A percentile compares a stretch with the other conserved stretches of the same genome.
These are phyloP conservation scores for Calidris pygmaea DNA, from an alignment of 2,113 vertebrate genomes.

Conservation along the genomic window DNA sequence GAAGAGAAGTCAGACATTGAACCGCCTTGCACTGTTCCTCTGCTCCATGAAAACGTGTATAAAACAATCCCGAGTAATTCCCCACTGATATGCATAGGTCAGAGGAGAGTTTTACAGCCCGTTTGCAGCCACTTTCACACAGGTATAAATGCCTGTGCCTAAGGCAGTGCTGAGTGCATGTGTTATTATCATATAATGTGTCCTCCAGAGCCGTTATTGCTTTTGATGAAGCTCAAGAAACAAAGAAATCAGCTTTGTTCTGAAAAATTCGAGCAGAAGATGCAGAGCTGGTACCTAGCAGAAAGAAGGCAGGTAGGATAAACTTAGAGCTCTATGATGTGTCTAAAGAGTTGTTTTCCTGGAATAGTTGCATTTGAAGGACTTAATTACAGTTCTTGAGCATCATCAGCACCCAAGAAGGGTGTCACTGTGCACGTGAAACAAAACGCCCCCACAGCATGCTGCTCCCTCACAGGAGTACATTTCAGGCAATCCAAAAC, in stretches of 20 bases:
- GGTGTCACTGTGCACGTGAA: neutral
- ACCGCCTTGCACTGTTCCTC: neutral
- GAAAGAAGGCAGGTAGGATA: neutral
- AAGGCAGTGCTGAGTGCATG: neutral
- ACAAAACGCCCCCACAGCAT: neutral
- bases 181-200: neutral
- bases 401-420: neutral
- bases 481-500: neutral
- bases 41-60: neutral
- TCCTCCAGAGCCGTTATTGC: neutral
- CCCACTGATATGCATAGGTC: neutral
- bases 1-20: neutral
- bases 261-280: neutral
- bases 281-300: neutral
- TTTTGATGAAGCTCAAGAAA: constrained; percentile 27
- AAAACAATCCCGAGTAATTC: neutral
- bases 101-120: neutral
- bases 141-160: neutral
- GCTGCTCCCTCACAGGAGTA: neutral
- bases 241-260: neutral
- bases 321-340: neutral
- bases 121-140: constrained; percentile 10
- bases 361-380: neutral
- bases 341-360: neutral
- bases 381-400: neutral